Conservation (phyloP, 2,888 invertebrate species). For the Campoletis raptor region DNA sequence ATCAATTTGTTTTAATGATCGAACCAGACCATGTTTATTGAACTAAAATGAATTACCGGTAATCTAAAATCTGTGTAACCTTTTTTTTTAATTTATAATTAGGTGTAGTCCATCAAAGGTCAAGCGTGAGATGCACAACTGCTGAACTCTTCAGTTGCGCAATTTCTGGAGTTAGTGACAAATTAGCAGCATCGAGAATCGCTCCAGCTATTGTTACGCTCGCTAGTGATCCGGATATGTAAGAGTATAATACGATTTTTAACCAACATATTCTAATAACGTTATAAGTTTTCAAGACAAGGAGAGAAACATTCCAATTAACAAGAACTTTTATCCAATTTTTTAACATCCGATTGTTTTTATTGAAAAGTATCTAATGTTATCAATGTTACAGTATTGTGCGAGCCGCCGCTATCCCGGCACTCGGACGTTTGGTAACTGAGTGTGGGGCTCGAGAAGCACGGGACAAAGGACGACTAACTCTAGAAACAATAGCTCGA, state of each 20-base stretch:
- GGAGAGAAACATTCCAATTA: not conserved
- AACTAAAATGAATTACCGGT: not conserved
- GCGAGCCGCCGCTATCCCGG: conserved; percentile 88
- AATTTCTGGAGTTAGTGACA: conserved; percentile 86
- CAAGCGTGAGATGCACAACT: conserved; percentile 87
- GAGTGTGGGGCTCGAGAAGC: conserved; percentile 85
- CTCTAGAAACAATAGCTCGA: conserved; percentile 83
- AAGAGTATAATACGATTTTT: conserved; percentile 80
- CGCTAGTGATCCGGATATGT: conserved; percentile 89
- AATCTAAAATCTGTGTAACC: not conserved
- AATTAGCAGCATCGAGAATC: conserved; percentile 87
- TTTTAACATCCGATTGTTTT: not conserved
- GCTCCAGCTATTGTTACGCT: conserved; percentile 90
- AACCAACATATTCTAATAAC: not conserved
- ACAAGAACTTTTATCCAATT: not conserved
- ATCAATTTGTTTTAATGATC: not conserved
- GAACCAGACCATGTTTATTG: not conserved
- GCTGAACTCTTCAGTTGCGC: conserved; percentile 87
- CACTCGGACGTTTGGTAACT: conserved; percentile 87
- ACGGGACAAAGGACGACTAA: conserved; percentile 87
- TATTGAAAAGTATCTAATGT: not conserved
- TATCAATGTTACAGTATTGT: conserved; percentile 85
- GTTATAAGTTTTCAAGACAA: not conserved
- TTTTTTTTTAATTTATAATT: conserved; percentile 57
- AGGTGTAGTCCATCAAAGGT: conserved; percentile 89